phyloP scores from a whole-genome alignment of 2,797 vertebrate species.

The Oceanodroma leucorhoa region DNA sequence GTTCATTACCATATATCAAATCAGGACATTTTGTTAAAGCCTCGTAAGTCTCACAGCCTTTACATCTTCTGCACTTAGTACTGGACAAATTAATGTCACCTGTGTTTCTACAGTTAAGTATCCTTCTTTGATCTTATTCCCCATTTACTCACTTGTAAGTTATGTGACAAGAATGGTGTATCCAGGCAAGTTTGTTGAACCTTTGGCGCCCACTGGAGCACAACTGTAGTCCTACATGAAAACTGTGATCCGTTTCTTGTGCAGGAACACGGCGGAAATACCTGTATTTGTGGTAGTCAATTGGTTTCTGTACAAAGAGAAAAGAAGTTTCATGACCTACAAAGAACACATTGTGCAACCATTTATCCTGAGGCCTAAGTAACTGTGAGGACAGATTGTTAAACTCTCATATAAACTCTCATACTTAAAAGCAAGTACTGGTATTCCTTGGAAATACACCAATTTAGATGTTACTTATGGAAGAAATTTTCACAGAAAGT shows the following conservation, averaged over 20 bases:
- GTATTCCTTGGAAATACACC: background rate
- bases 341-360: background rate
- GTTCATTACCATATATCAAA: background rate
- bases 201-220: conserved; percentile 90
- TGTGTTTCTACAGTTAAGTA: background rate
- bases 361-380: background rate
- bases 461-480: background rate
- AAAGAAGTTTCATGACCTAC: background rate
- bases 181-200: conserved; percentile 94
- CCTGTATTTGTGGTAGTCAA: conserved; percentile 81
- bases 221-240: conserved; percentile 92
- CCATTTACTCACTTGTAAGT: conserved; percentile 85
- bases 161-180: conserved; percentile 97
- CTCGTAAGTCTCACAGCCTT: background rate
- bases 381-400: background rate
- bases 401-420: background rate
- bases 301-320: conserved; percentile 80
- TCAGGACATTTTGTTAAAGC: background rate
- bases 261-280: conserved; percentile 86
- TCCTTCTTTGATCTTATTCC: background rate
- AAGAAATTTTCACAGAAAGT: background rate
- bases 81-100: background rate
- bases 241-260: conserved; percentile 89
- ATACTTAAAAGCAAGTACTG: background rate
- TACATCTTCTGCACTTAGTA: background rate